Percentiles rank a stretch among this genome's conserved stretches.
Conservation (phyloP, 2,113 vertebrate genomes). For the Gymnogyps californianus region DNA sequence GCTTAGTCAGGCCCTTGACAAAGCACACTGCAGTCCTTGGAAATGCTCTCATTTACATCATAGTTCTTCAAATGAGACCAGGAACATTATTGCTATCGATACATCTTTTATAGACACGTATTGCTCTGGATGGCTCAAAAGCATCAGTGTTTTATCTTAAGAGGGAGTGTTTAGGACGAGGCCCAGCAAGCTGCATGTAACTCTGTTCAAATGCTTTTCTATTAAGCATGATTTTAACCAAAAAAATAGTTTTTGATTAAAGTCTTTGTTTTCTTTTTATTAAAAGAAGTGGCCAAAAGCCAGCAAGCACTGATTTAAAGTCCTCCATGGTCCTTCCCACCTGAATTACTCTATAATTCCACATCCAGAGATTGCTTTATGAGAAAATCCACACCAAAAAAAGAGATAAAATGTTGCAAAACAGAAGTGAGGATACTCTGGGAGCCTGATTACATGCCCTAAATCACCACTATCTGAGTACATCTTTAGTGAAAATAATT, state of each 20-base stretch:
- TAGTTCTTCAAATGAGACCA: not conserved
- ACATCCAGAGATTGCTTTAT: not conserved
- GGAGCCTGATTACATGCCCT: not conserved
- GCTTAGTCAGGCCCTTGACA: not conserved
- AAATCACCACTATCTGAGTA: not conserved
- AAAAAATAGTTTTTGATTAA: not conserved
- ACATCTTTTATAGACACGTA: fast-evolving
- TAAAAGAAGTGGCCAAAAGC: not conserved
- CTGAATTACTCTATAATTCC: not conserved
- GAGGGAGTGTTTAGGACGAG: not conserved
- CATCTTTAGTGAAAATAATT: not conserved
- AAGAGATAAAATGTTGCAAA: not conserved
- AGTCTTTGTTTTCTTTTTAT: not conserved
- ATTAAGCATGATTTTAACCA: not conserved
- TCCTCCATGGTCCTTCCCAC: not conserved
- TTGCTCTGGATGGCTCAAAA: not conserved
- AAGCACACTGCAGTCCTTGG: not conserved
- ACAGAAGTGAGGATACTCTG: not conserved
- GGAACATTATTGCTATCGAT: not conserved
- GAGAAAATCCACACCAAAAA: not conserved
- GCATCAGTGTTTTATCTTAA: not conserved
- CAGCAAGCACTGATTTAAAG: not conserved
- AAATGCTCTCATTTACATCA: not conserved
- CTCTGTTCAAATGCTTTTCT: not conserved
- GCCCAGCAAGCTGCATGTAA: not conserved